These are phyloP conservation scores for Mus minutoides DNA, from an alignment of 2,797 vertebrate genomes.

Conservation along the genomic window DNA sequence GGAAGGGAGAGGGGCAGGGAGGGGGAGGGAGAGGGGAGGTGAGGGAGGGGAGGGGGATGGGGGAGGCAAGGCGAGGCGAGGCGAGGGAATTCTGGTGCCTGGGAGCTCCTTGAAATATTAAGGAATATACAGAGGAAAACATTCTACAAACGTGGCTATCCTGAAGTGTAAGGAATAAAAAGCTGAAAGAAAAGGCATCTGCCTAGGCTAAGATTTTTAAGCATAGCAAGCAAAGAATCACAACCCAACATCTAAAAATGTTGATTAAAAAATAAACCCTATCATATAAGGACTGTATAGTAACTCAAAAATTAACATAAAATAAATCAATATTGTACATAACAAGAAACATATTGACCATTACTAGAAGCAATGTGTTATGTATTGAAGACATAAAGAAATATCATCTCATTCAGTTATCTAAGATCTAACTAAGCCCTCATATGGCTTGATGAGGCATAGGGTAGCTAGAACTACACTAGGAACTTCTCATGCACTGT, in stretches of 20 bases:
- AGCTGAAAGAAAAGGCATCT: not conserved
- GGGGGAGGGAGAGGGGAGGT: no score
- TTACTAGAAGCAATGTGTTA: not conserved
- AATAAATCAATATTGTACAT: not conserved
- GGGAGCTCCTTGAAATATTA: not conserved
- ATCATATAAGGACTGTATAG: not conserved
- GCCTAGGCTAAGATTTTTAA: not conserved
- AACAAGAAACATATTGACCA: not conserved
- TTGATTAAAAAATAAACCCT: not conserved
- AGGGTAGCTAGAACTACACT: not conserved
- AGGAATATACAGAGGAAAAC: not conserved
- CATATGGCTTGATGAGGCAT: not conserved
- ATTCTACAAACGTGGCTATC: not conserved
- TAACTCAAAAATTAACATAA: slow-evolving; percentile 7
- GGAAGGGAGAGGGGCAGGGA: no score
- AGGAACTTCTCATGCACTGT: not conserved
- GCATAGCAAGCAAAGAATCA: not conserved
- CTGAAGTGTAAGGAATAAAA: not conserved
- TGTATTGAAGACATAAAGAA: not conserved
- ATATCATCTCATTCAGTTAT: not conserved
- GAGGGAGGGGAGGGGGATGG: not conserved
- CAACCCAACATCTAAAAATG: not conserved
- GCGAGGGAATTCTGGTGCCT: not conserved
- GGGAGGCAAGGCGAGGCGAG: no score
- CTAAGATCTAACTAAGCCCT: not conserved